Conservation (phyloP, 2,797 vertebrate genomes). For the Falco naumanni region DNA sequence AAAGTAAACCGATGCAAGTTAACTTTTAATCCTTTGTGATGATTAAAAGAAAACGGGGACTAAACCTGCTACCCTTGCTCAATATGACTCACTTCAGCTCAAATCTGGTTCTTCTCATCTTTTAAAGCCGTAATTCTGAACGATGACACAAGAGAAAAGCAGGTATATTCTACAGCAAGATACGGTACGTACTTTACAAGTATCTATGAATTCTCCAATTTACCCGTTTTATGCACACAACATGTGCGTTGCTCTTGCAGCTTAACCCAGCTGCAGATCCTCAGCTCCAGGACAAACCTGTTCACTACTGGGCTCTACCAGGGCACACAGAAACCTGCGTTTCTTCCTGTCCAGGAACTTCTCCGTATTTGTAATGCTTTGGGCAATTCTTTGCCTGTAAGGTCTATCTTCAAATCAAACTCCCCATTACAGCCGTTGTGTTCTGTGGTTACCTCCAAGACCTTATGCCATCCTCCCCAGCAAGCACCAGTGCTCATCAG, state of each 20-base stretch:
- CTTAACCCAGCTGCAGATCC: background rate
- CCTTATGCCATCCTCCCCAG: background rate
- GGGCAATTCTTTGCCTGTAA: background rate
- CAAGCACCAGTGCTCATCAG: background rate
- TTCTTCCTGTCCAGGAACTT: background rate
- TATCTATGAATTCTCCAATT: background rate
- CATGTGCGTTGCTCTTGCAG: rapidly evolving
- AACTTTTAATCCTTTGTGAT: background rate
- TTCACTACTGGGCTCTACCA: background rate
- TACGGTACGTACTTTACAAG: background rate
- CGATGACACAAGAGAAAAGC: background rate
- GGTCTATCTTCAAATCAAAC: background rate
- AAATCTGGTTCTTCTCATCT: background rate
- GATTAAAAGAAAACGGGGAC: background rate
- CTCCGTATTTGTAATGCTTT: background rate
- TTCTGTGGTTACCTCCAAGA: background rate
- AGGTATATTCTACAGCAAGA: background rate
- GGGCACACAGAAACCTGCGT: rapidly evolving
- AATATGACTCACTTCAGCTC: background rate
- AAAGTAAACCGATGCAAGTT: background rate
- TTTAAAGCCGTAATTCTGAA: background rate
- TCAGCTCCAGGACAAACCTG: background rate
- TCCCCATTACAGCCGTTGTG: background rate
- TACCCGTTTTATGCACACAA: background rate
- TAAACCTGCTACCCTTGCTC: background rate